Base-by-base conservation (phyloP, 2,888 invertebrate genomes). In the Gasteruption jaculator region DNA sequence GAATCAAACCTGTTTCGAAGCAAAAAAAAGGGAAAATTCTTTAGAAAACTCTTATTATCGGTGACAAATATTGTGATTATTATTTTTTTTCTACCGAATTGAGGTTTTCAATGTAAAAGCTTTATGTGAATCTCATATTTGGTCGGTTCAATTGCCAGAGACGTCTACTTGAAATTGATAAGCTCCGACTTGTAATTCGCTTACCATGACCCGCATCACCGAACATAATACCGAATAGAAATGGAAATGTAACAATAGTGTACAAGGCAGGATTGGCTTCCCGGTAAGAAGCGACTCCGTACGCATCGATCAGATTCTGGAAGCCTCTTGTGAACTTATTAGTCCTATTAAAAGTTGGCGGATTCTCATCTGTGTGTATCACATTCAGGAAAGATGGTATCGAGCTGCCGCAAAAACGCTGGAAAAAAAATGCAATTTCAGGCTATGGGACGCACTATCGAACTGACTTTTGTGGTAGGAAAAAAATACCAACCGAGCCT, bases 171-270 rank as follows among this genome's bases (percentile, higher is more conserved):
- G n/a, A n/a, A n/a, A n/a, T n/a, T n/a, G n/a, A n/a, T n/a, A n/a
- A n/a, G n/a, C n/a, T n/a, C n/a, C n/a, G n/a, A n/a, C n/a, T n/a
- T n/a, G n/a, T n/a, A n/a, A n/a, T n/a, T 24, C 10, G 46, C 52
- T 55, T 34, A 63, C 69, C 95, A 72, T 95, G 95, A 8, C 95
- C 95, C 61, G 85, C 75, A 69, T 95, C 95, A 14, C 95, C 95
- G 71, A 95, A 96, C 95, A 96, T 96, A 58, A 95, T 83, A 32
- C 89, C 91, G 73, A 95, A 95, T 27, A 95, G 73, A 76, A 95
- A 95, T 6, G 95, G 95, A 75, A 95, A 95, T 0, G 92, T 91
- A 50, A 95, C 86, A 61, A 89, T 77, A 18, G 90, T 87, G 73
- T 87, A 92, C 2, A 87, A 77, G 8, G 89, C 91, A 80, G 80